Evolutionary conservation across 1,140 invertebrate genomes (phyloP), one percentile per base, ranked within the genome.

Genomic region (Anastrepha obliqua): DNA sequence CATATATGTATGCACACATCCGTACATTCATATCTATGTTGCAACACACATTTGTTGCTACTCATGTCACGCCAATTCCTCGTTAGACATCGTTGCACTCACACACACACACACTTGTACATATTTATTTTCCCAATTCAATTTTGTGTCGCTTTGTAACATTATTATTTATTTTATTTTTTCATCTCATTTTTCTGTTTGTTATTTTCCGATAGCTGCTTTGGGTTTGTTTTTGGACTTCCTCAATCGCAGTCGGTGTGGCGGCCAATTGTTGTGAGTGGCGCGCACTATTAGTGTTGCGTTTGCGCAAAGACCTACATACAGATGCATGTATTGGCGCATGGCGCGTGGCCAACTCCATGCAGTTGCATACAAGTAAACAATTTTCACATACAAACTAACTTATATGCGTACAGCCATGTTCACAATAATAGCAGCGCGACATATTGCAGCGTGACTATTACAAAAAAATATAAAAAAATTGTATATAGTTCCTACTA

Each of bases 61-160:
- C 74, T 55, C 44, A 81, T 55, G 47, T 81, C 74, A 81, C 47
- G 74, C 7, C 47, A 81, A 81, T 81, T 13, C 44, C 47, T 81
- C 74, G 74, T 81, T 81, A 81, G 74, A n/a, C n/a, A n/a, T 47
- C 17, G 9, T 81, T 20, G 15, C 42, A 3, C 51, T 1, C 51
- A 8, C 6, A 55, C 6, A 11, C 11, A 55, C 51, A 55, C 11
- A 55, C 51, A 2, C 11, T 55, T 42, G 70, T 29, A 44, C 17
- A 4, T 4, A 7, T 47, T 20, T 51, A 47, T 51, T 78, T 51
- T 20, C 15, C 74, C 47, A 81, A 81, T 81, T 81, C 74, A 81
- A 81, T 81, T 81, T 81, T n/a, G 74, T 55, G 74, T 29, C 74
- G n/a, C 74, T 81, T 81, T 55, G 47, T 44, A 81, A 55, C 74